Evolutionary conservation across 2,888 invertebrate genomes (phyloP), one percentile per base, ranked within the genome.

Genomic region (Pyrochroa serraticornis): DNA sequence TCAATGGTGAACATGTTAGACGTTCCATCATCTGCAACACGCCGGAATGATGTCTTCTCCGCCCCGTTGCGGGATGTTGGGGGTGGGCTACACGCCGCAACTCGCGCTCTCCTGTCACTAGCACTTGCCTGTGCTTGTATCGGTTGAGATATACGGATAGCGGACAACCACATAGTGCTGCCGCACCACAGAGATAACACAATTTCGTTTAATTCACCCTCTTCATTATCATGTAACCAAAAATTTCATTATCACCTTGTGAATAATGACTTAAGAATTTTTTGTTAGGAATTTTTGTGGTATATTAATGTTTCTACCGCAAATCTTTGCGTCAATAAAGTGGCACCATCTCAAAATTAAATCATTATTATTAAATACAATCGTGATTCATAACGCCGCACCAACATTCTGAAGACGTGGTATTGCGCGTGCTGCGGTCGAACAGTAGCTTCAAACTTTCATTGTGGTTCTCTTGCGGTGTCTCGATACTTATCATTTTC

Each of bases 1-100:
- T 43, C 31, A 43, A 7, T 43, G 43, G 8, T 12, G 43, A 9
- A 43, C 44, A 54, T 45, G 60, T 48, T 58, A 55, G 63, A 63
- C 60, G 63, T 62, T 64, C 64, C 64, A 71, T 72, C 71, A 72
- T 71, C 64, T 67, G 67, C 70, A 69, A 71, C 70, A 70, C 62
- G 63, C 64, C 62, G 65, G 57, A 69, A 64, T 68, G 69, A 69
- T 70, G 72, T 71, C 71, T 69, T 65, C 69, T 65, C 69, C 70
- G 67, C 71, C 71, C 69, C 60, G 52, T 58, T 64, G 67, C 64
- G 65, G 67, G 67, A 64, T 65, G 69, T 60, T 56, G 53, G 67
- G 69, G 67, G 68, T 68, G 71, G 64, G 68, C 65, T 61, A 71
- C 71, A 71, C 63, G 71, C 73, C 71, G 65, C 70, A 70, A 63